phyloP scores from a whole-genome alignment of 2,113 vertebrate species.

The Oryctolagus cuniculus region mOryCun1.1 NC_091433.1:195920501-195921000 shows the following conservation, averaged over 20 bases:
- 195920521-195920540: neutral
- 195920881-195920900: neutral
- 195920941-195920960: neutral
- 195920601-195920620: neutral
- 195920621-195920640: neutral
- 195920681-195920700: neutral
- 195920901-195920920: neutral
- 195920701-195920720: constrained; percentile 15
- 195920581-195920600: neutral
- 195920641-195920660: constrained; percentile 4
- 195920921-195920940: neutral
- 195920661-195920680: constrained; percentile 31
- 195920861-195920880: neutral
- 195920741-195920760: neutral
- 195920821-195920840: neutral
- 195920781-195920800: neutral
- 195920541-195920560: neutral
- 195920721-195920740: constrained; percentile 6
- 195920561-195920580: neutral
- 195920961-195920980: neutral
- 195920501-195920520: neutral
- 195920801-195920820: neutral
- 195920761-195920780: neutral
- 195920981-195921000: fast-evolving
- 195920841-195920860: neutral